Percentiles rank a stretch among this genome's conserved stretches.
Evolutionary conservation across 2,797 vertebrate genomes (phyloP).

Genomic region (Onychomys leucogaster): DNA sequence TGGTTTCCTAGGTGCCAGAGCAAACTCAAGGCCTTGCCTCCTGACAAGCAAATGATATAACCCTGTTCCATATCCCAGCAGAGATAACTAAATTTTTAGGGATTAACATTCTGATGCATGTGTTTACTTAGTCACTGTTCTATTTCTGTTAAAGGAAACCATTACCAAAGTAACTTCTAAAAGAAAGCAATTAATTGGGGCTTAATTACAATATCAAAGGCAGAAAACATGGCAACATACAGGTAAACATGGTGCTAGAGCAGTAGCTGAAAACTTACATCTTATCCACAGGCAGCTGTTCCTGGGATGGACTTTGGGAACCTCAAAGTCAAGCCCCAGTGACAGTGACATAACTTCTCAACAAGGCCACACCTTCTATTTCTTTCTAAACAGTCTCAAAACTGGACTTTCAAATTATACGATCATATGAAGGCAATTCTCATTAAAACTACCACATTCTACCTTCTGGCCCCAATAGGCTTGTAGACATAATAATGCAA

Average conservation of each 20-base stretch:
- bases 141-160: background rate
- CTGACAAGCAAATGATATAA: background rate
- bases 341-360: background rate
- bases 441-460: background rate
- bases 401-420: background rate
- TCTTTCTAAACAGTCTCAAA: background rate
- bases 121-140: background rate
- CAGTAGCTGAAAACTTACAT: background rate
- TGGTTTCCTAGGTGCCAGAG: background rate
- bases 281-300: background rate
- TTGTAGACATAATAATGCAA: background rate
- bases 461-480: background rate
- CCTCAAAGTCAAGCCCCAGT: background rate
- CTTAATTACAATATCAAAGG: background rate
- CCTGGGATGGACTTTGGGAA: background rate
- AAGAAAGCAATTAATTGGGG: background rate
- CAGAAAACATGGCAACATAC: background rate
- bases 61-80: background rate
- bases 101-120: background rate
- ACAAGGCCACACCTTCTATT: background rate
- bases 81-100: background rate
- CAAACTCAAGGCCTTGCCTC: background rate
- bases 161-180: background rate
- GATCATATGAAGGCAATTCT: background rate
- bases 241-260: background rate